Evolutionary conservation across 23 tunicate species (phyloP), one percentile per base, ranked within the genome.

Genomic region (Trididemnum nubilum): DNA sequence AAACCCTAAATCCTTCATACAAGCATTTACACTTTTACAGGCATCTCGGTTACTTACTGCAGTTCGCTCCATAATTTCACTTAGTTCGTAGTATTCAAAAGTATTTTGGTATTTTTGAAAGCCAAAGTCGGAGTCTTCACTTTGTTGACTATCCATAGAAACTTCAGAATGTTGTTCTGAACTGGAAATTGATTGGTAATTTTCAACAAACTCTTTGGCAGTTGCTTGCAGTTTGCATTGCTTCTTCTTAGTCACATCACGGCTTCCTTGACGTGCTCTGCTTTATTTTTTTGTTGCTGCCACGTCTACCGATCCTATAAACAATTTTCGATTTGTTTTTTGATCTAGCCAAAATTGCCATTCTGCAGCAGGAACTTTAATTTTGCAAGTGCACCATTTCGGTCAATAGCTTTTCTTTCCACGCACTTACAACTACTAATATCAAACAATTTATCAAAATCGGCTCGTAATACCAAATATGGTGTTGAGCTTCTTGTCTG

Each of bases 361-460:
- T n/a, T n/a, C n/a, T n/a, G n/a, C n/a, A n/a, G n/a, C n/a, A n/a
- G n/a, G n/a, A n/a, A n/a, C n/a, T n/a, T n/a, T n/a, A n/a, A n/a
- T n/a, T n/a, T n/a, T n/a, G n/a, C n/a, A n/a, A n/a, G n/a, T n/a
- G n/a, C n/a, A n/a, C 5, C 67, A 61, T n/a, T 61, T 3, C 29
- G 67, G 67, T 61, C 67, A 24, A 61, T 15, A 12, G n/a, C n/a
- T 61, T 61, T 61, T 61, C 26, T 5, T 61, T 61, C 67, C 67
- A 61, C 67, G 26, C 67, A 61, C n/a, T 61, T 61, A n/a, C 67
- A 61, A 61, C n/a, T n/a, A n/a, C n/a, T n/a, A n/a, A n/a, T n/a
- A n/a, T n/a, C n/a, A n/a, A n/a, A n/a, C n/a, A n/a, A n/a, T n/a
- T n/a, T n/a, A n/a, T n/a, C n/a, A n/a, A n/a, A n/a, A n/a, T n/a